phyloP scores from a whole-genome alignment of 1,140 invertebrate genomes.

The Brachionus calyciflorus region DNA sequence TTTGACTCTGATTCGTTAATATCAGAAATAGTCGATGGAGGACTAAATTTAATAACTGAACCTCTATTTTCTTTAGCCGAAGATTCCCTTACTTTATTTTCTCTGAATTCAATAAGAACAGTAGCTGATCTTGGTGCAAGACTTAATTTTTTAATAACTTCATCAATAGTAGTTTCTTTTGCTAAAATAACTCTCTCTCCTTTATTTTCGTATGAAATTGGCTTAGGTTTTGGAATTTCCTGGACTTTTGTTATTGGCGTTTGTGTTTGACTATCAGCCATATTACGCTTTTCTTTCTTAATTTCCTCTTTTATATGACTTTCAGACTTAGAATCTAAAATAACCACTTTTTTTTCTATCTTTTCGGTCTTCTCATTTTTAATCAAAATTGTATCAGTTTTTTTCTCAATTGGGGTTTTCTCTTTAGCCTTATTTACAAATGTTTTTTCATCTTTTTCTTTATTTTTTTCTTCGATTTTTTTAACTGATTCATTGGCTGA shows the following conservation, averaged over 20 bases:
- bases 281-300: not conserved
- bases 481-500: not conserved
- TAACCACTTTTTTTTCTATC: not conserved
- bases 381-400: no score
- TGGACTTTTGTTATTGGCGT: not conserved
- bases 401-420: not conserved
- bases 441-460: not conserved
- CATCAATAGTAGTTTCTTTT: not conserved
- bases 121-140: conserved; percentile 6
- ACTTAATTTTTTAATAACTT: conserved; percentile 14
- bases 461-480: not conserved
- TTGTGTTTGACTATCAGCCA: not conserved
- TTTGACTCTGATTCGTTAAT: not conserved
- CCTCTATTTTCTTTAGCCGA: conserved; percentile 12
- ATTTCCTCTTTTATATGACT: not conserved
- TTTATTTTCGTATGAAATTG: not conserved
- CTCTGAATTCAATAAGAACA: conserved; percentile 15
- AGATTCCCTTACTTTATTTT: conserved; percentile 7
- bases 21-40: not conserved
- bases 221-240: not conserved
- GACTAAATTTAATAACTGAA: conserved; percentile 5
- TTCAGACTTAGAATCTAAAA: not conserved
- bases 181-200: not conserved
- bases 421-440: not conserved
- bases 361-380: not conserved